Percentiles rank a stretch among this genome's conserved stretches.
phyloP scores from a whole-genome alignment of 1,140 invertebrate genomes.

The Protaetia brevitarsis region DNA sequence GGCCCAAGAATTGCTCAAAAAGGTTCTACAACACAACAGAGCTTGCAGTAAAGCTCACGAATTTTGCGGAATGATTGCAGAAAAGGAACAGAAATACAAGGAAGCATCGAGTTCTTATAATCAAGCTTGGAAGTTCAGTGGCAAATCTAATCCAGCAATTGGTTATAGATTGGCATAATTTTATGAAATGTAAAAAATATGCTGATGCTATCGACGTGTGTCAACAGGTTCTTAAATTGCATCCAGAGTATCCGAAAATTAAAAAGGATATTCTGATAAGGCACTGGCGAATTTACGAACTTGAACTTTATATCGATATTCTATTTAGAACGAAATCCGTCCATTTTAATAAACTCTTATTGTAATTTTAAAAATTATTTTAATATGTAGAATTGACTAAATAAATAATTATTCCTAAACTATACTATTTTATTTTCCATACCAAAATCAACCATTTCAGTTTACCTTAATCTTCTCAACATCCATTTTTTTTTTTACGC shows the following conservation, averaged over 20 bases:
- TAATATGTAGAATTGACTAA: no score
- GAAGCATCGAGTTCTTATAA: constrained; percentile 83
- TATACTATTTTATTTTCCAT: no score
- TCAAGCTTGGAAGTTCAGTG: constrained; percentile 79
- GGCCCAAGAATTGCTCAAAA: constrained; percentile 76
- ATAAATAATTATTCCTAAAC: no score
- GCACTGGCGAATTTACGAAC: constrained; percentile 76
- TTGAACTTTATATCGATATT: no score
- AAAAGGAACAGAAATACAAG: constrained; percentile 89
- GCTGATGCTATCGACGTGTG: constrained; percentile 84
- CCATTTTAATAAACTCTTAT: no score
- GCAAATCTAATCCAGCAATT: constrained; percentile 75
- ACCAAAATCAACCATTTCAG: no score
- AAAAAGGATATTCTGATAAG: constrained; percentile 94
- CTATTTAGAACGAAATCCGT: no score
- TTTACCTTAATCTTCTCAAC: no score
- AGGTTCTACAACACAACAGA: constrained; percentile 84
- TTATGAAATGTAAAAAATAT: constrained; percentile 86
- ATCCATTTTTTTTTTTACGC: no score
- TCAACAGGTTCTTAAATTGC: constrained; percentile 74
- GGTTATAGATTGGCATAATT: constrained; percentile 92
- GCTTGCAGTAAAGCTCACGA: constrained; percentile 90
- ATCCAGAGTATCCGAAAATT: constrained; percentile 88
- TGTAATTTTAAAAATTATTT: no score
- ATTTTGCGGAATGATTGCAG: constrained; percentile 79